A percentile compares a stretch with the other conserved stretches of the same genome.
Evolutionary conservation across 2,797 vertebrate genomes (phyloP).

Genomic region (Lagorchestes hirsutus): DNA sequence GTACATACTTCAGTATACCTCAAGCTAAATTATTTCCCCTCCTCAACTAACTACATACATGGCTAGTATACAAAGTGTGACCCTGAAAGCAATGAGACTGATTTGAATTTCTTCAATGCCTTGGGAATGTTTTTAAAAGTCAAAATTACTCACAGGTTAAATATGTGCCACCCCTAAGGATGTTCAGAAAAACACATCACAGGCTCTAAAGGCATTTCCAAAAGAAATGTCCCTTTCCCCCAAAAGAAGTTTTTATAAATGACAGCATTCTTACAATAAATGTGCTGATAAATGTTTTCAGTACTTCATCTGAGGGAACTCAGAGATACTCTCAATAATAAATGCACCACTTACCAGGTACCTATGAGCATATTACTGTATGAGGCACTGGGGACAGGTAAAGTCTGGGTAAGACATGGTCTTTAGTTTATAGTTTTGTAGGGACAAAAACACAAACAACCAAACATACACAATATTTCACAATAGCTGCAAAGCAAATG

Average conservation of each 20-base stretch:
- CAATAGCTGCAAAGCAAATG: neutral
- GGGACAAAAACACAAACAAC: neutral
- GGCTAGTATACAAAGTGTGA: neutral
- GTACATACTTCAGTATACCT: neutral
- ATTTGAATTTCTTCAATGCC: neutral
- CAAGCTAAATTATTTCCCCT: neutral
- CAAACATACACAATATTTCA: neutral
- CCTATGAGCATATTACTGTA: neutral
- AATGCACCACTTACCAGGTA: neutral
- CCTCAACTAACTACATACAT: neutral
- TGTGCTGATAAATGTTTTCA: no score
- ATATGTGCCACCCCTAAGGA: neutral
- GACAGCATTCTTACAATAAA: no score
- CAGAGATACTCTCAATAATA: neutral
- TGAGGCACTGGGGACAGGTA: neutral
- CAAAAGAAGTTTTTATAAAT: neutral
- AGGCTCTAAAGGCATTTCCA: neutral
- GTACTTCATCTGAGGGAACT: neutral
- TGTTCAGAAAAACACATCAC: neutral
- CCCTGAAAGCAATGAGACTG: neutral
- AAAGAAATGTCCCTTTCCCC: neutral
- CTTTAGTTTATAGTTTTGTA: neutral
- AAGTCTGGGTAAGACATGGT: neutral
- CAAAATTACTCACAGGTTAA: neutral
- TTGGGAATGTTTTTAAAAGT: neutral